Base-by-base conservation (phyloP, 2,113 vertebrate genomes). In the Aleadryas rufinucha region DNA sequence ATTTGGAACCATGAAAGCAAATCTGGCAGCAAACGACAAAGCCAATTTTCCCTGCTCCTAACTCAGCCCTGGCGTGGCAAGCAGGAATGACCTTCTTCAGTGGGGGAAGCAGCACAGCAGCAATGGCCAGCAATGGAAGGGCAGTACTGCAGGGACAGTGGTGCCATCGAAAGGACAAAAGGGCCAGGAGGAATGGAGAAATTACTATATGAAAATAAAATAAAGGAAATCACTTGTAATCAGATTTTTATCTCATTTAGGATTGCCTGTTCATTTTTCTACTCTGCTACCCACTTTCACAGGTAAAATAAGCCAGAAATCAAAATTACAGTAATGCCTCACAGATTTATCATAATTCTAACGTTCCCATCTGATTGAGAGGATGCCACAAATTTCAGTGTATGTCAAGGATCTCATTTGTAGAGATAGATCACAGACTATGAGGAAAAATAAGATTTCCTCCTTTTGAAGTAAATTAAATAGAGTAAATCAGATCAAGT, bases 401-500 rank as follows among this genome's bases (percentile, higher is more conserved):
- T 19, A 45, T 42, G 49, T 53, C 77, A 75, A 70, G 35, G 22
- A 77, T 59, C 45, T 63, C 4, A 24, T 66, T 85, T 86, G 53
- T 52, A 80, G 41, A 61, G 7, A 72, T 45, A 61, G 37, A 82
- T 90, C 63, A 87, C 27, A 52, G 11, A 83, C 16, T 74, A 57
- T 8, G 11, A 86, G 31, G 19, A 96, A 89, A 92, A 91, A 79
- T 22, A 69, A 72, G 1, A 74, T 68, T 91, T 83, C 28, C 61
- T 93, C 42, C 26, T 69, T 90, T 89, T 87, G 44, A 89, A 79
- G 77, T 79, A 87, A 91, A 95, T 92, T 79, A 85, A 87, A 84
- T 69, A 80, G 49, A 81, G 57, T 78, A 95, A 96, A 92, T 89
- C 45, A 53, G 52, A 81, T 91, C 37, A 84, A 71, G 15, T 45